Percentiles rank a stretch among this genome's conserved stretches.
Evolutionary conservation across 2,113 vertebrate genomes (phyloP).

Genomic region (Sturnira hondurensis): DNA sequence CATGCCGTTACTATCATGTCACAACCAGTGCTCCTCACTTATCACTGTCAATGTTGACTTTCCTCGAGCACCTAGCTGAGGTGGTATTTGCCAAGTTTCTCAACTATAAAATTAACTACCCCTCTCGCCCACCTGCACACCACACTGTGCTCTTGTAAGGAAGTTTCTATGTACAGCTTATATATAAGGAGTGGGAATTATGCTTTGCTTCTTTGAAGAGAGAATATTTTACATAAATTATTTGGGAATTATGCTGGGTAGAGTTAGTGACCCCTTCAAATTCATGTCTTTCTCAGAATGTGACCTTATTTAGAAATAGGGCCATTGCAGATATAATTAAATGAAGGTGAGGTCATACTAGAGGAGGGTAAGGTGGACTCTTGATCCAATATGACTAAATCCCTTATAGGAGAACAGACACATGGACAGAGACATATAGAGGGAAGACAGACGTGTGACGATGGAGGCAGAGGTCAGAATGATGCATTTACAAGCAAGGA

Average conservation of each 20-base stretch:
- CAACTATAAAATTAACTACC: background rate
- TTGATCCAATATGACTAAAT: background rate
- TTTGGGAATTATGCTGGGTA: background rate
- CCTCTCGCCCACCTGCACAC: background rate
- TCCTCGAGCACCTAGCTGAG: background rate
- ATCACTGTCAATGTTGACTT: background rate
- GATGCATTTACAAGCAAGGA: background rate
- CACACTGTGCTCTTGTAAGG: background rate
- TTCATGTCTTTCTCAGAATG: background rate
- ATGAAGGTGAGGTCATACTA: background rate
- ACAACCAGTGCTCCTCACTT: background rate
- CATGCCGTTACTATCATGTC: background rate
- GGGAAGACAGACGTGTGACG: background rate
- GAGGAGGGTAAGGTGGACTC: background rate
- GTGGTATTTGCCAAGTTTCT: background rate
- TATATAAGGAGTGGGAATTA: background rate
- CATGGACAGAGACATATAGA: background rate
- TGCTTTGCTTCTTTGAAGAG: background rate
- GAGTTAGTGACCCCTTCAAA: background rate
- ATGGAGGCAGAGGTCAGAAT: background rate
- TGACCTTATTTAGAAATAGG: background rate
- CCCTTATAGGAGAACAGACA: background rate
- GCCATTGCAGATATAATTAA: background rate
- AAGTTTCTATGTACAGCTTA: background rate
- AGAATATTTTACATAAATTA: background rate